These are phyloP conservation scores for Limnodromus scolopaceus DNA, from an alignment of 2,797 vertebrate genomes.

Conservation along the genomic window DNA sequence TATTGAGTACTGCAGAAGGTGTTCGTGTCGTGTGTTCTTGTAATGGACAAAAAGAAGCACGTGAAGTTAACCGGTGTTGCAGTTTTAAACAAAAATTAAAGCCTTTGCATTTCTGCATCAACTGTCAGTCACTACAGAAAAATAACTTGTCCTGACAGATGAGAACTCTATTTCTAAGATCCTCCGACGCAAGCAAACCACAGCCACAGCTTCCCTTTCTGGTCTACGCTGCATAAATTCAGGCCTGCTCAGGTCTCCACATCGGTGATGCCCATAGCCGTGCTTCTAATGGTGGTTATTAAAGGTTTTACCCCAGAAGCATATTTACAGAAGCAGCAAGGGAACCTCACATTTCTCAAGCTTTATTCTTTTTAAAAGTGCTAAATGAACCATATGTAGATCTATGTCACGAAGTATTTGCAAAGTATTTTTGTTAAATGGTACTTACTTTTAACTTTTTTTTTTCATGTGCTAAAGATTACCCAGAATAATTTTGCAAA, in stretches of 20 bases:
- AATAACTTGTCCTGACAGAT: neutral
- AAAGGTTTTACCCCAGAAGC: neutral
- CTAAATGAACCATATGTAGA: neutral
- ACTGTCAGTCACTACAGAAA: neutral
- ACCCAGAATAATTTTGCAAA: neutral
- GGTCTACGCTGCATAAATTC: accelerated
- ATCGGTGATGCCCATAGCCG: neutral
- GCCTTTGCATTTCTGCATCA: neutral
- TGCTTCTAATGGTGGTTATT: neutral
- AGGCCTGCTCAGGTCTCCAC: neutral
- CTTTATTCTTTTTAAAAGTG: neutral
- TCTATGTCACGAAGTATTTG: neutral
- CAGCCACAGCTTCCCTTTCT: neutral
- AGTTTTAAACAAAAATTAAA: neutral
- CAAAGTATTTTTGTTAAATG: neutral
- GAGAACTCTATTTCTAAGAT: neutral
- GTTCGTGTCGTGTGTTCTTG: neutral
- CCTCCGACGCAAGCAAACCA: neutral
- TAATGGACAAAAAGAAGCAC: neutral
- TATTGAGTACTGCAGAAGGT: neutral
- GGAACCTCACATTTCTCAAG: neutral
- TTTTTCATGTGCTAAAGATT: neutral
- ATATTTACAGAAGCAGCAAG: neutral
- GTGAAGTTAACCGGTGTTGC: neutral
- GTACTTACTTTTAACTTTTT: neutral